These are phyloP conservation scores for Onthophagus taurus DNA, from an alignment of 1,140 invertebrate species.

Conservation along the genomic window DNA sequence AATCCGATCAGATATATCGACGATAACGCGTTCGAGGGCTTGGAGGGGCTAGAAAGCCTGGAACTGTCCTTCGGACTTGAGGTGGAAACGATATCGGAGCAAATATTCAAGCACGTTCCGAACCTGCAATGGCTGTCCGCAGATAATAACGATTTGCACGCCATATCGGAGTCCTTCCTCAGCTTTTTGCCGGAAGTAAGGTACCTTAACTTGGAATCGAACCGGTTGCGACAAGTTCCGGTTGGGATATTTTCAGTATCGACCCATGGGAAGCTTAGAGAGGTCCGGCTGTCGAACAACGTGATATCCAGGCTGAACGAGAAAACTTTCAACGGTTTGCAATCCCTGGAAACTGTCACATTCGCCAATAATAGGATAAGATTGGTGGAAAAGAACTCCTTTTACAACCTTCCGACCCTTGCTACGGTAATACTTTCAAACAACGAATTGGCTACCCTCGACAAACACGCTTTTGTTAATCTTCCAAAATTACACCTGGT, in stretches of 20 bases:
- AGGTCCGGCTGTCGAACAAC: constrained; percentile 69
- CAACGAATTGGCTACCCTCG: constrained; percentile 54
- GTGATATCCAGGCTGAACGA: constrained; percentile 49
- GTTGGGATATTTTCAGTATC: constrained; percentile 55
- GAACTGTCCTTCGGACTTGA: constrained; percentile 79
- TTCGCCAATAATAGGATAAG: constrained; percentile 62
- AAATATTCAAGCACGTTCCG: constrained; percentile 57
- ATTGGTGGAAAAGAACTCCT: constrained; percentile 46
- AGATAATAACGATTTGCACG: constrained; percentile 79
- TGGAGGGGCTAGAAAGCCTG: constrained; percentile 66
- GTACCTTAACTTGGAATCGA: constrained; percentile 81
- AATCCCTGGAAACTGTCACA: constrained; percentile 57
- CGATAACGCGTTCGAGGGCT: constrained; percentile 62
- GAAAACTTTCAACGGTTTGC: constrained; percentile 54
- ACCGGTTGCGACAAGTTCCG: constrained; percentile 56
- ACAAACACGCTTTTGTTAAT: constrained; percentile 53
- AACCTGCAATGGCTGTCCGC: constrained; percentile 75
- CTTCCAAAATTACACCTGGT: constrained; percentile 57
- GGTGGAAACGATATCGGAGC: constrained; percentile 64
- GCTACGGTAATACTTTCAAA: constrained; percentile 59
- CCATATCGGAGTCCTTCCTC: constrained; percentile 49
- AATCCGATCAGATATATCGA: constrained; percentile 74
- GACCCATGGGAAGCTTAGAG: constrained; percentile 62
- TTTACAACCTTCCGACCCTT: constrained; percentile 56
- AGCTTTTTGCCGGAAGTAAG: constrained; percentile 58